A percentile compares a stretch with the other conserved stretches of the same genome.
Evolutionary conservation across 1,140 invertebrate species (phyloP).

Genomic region (Aphaenogaster floridana): DNA sequence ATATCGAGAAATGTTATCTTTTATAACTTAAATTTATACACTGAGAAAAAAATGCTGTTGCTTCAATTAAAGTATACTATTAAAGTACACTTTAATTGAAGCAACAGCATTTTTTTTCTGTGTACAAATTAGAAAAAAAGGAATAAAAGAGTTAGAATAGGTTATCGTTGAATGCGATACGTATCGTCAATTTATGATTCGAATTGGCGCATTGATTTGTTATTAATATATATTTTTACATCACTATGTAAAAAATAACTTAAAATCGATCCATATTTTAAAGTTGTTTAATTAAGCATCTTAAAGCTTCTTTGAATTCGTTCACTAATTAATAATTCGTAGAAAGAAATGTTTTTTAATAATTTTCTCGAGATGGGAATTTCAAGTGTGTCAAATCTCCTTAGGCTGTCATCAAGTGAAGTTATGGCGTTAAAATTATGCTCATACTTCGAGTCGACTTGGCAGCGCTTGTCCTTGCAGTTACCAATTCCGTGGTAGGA

Average conservation of each 20-base stretch:
- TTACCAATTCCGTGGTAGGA: slow-evolving; percentile 10
- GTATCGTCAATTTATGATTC: background rate
- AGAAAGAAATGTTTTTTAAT: background rate
- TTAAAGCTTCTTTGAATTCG: background rate
- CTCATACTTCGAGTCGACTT: slow-evolving; percentile 34
- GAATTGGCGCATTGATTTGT: background rate
- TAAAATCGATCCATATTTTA: slow-evolving; percentile 2
- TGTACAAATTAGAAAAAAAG: background rate
- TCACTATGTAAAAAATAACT: background rate
- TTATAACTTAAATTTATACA: background rate
- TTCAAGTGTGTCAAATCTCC: slow-evolving; percentile 46
- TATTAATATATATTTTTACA: background rate
- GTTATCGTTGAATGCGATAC: background rate
- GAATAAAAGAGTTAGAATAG: background rate
- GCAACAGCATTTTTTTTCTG: too few species aligned
- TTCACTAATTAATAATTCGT: background rate
- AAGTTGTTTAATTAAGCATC: background rate
- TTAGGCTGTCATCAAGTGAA: slow-evolving; percentile 25
- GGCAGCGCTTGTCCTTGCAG: slow-evolving; percentile 15
- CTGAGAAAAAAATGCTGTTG: too few species aligned
- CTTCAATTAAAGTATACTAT: too few species aligned
- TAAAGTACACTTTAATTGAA: too few species aligned
- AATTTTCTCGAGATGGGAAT: background rate
- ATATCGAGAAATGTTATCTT: background rate
- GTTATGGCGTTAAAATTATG: slow-evolving; percentile 56